Conservation (phyloP, 92 coral and sea anemone species). For the Metridium senile region DNA sequence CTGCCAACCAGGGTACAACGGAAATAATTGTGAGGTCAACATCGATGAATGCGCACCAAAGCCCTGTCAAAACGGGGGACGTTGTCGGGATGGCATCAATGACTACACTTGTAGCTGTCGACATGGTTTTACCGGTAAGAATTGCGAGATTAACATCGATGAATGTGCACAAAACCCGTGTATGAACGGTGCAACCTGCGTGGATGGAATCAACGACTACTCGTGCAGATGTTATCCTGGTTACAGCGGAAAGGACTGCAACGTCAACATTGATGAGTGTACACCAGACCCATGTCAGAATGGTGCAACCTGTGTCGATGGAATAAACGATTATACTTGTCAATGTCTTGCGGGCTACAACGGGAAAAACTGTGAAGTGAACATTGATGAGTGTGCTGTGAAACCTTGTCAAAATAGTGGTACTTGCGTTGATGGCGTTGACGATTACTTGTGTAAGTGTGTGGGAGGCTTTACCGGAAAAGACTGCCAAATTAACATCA, state of each 20-base stretch:
- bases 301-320: not conserved
- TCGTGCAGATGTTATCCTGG: constrained; percentile 29
- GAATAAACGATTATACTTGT: not conserved
- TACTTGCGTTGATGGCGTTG: not conserved
- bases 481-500: not conserved
- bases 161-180: constrained; percentile 55
- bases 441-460: not conserved
- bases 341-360: not conserved
- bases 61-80: constrained; percentile 18
- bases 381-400: not conserved
- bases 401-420: not conserved
- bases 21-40: not conserved
- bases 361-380: not conserved
- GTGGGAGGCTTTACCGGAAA: not conserved
- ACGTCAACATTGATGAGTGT: not conserved
- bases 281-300: not conserved
- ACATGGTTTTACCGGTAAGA: constrained; percentile 44
- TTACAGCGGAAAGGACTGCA: constrained; percentile 14
- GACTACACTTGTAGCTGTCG: constrained; percentile 23
- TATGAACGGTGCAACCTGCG: constrained; percentile 28
- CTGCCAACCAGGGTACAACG: constrained; percentile 3
- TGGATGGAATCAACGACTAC: constrained; percentile 22
- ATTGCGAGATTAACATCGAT: constrained; percentile 42
- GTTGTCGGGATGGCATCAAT: constrained; percentile 24
- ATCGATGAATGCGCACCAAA: constrained; percentile 17